Evolutionary conservation across 2,888 invertebrate species (phyloP), one percentile per base, ranked within the genome.

Genomic region (Nebria salina): DNA sequence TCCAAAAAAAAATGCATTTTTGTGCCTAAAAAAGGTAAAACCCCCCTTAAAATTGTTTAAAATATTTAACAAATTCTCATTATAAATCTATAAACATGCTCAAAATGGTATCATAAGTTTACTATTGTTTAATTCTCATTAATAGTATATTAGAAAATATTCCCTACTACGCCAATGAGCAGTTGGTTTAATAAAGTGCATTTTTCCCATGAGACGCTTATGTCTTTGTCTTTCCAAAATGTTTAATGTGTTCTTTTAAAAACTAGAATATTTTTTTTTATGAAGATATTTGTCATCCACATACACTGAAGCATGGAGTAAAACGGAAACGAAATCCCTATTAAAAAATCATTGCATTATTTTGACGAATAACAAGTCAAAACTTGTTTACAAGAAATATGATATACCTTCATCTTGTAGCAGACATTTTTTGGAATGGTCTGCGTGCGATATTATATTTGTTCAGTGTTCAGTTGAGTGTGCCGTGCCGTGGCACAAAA

Each of bases 191-290:
- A 76, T 43, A 76, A 68, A 66, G 76, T 20, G 66, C 76, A 68
- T 72, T 72, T 72, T 72, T 64, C 77, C 72, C 42, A 41, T 66
- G 66, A 13, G 26, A 68, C 76, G 66, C 43, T 76, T 76, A 77
- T 77, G 77, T 72, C 77, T 77, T 77, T 77, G 77, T 77, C 70
- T 41, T 68, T 76, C 66, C 76, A 76, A 77, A 77, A 76, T 54
- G 54, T 77, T 70, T 70, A 66, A 77, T 70, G 77, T 77, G 77
- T 77, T 76, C 42, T 76, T 70, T 72, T 68, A 68, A 68, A 77
- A 70, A 77, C 72, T 72, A 72, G 77, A 77, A 76, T 76, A 76
- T 68, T 76, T 43, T 42, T 43, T 66, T 68, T 41, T 66, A 76
- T 66, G 66, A 25, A 15, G 26, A 70, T 34, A 70, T 70, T 70